Percentiles rank a stretch among this genome's conserved stretches.
Evolutionary conservation across 2,888 invertebrate genomes (phyloP).

Genomic region (Eristalinus sepulchralis): DNA sequence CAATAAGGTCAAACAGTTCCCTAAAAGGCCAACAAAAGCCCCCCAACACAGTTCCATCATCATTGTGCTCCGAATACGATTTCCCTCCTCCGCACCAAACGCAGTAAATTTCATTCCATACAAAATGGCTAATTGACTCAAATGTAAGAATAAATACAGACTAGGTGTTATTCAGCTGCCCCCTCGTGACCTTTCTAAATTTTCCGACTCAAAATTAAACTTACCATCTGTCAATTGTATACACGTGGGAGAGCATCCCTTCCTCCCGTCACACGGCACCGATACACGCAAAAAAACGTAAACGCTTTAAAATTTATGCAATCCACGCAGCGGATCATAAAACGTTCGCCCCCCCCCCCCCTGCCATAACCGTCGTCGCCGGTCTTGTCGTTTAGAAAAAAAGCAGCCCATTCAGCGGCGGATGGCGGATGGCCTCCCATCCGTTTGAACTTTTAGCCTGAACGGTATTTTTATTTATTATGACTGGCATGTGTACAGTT

Average conservation of each 20-base stretch:
- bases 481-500: constrained; percentile 58
- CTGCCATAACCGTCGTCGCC: not conserved
- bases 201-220: not conserved
- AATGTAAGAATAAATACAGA: no score
- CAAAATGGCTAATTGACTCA: no score
- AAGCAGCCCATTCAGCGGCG: not conserved
- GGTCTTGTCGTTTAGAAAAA: not conserved
- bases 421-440: not conserved
- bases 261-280: not conserved
- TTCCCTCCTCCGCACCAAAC: no score
- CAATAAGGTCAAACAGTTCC: no score
- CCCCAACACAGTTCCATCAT: no score
- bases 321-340: not conserved
- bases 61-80: no score
- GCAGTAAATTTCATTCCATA: no score
- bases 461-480: constrained; percentile 62
- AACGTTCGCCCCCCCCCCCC: not conserved
- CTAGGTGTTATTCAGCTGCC: no score
- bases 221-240: not conserved
- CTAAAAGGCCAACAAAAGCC: no score
- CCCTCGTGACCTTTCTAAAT: no score
- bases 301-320: not conserved
- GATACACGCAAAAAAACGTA: no score
- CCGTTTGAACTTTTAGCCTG: constrained; percentile 25
- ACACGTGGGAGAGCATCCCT: not conserved